phyloP scores from a whole-genome alignment of 2,888 invertebrate genomes.

The Ennomos fuscantarius region DNA sequence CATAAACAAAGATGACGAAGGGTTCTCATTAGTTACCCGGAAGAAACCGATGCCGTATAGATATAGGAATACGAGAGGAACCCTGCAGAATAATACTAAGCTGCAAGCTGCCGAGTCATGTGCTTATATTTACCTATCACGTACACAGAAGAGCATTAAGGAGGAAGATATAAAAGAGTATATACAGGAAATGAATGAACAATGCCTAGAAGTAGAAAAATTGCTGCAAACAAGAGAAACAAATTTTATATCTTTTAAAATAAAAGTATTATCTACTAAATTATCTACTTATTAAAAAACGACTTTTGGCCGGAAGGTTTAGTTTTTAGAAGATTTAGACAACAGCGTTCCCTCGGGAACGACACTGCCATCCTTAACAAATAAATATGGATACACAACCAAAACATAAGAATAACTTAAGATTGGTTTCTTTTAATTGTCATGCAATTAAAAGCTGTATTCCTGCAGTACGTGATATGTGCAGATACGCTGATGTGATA shows the following conservation, averaged over 20 bases:
- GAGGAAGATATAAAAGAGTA: slow-evolving; percentile 19
- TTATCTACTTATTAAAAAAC: slow-evolving; percentile 16
- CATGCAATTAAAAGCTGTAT: slow-evolving; percentile 15
- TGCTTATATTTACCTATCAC: too few relatives aligned
- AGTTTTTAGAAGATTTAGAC: slow-evolving; percentile 14
- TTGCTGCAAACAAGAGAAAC: slow-evolving; percentile 18
- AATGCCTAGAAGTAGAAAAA: slow-evolving; percentile 21
- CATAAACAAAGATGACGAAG: slow-evolving; percentile 9
- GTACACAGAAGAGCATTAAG: slow-evolving; percentile 14
- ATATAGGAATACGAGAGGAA: slow-evolving; percentile 21
- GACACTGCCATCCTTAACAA: slow-evolving; percentile 4
- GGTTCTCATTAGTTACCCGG: slow-evolving; percentile 9
- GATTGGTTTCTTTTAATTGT: slow-evolving; percentile 16
- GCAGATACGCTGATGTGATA: slow-evolving; percentile 20
- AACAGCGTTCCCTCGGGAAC: slow-evolving; percentile 10
- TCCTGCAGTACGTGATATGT: slow-evolving; percentile 9
- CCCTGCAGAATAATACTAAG: slow-evolving; percentile 19
- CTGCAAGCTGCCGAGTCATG: too few relatives aligned
- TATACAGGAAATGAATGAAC: slow-evolving; percentile 22
- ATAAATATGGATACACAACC: slow-evolving; percentile 10
- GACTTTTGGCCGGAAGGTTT: slow-evolving; percentile 26
- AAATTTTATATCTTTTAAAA: too few relatives aligned
- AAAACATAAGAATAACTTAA: not conserved
- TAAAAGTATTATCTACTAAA: slow-evolving; percentile 28
- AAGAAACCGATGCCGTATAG: slow-evolving; percentile 18